These are phyloP conservation scores for Ceyx margarethae DNA, from an alignment of 2,113 vertebrate genomes.

Conservation along the genomic window DNA sequence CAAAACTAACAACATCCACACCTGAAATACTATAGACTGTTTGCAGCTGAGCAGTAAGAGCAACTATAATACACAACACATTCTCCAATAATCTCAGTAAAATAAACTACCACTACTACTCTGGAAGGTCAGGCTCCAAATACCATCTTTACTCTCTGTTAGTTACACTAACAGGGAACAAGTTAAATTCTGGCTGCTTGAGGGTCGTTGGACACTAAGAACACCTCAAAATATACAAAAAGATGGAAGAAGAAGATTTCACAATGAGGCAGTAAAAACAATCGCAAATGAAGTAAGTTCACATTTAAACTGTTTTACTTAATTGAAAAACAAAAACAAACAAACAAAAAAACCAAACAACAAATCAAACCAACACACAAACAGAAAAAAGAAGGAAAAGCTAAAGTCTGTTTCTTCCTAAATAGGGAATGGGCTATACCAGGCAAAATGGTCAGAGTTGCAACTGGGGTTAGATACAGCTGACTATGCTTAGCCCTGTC, in stretches of 20 bases:
- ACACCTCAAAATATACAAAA: background rate
- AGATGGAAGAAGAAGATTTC: background rate
- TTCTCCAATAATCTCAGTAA: background rate
- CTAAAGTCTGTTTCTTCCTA: background rate
- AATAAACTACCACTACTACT: background rate
- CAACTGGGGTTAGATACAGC: background rate
- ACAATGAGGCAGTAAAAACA: background rate
- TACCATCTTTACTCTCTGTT: background rate
- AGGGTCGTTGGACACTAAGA: background rate
- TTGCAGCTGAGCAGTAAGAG: background rate
- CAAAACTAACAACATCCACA: background rate
- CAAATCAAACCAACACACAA: background rate
- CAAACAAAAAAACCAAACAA: background rate
- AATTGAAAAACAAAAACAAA: background rate
- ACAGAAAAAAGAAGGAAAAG: background rate
- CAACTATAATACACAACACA: background rate
- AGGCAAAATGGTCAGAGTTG: background rate
- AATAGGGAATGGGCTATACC: background rate
- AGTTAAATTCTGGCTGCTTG: background rate
- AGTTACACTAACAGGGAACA: background rate
- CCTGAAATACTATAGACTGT: background rate
- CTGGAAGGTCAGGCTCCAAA: background rate
- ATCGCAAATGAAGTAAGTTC: background rate
- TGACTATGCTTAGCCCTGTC: background rate
- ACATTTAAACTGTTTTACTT: background rate